These are phyloP conservation scores for Potamarius usumacintae DNA, from an alignment of 2,113 vertebrate genomes.

Conservation along the genomic window DNA sequence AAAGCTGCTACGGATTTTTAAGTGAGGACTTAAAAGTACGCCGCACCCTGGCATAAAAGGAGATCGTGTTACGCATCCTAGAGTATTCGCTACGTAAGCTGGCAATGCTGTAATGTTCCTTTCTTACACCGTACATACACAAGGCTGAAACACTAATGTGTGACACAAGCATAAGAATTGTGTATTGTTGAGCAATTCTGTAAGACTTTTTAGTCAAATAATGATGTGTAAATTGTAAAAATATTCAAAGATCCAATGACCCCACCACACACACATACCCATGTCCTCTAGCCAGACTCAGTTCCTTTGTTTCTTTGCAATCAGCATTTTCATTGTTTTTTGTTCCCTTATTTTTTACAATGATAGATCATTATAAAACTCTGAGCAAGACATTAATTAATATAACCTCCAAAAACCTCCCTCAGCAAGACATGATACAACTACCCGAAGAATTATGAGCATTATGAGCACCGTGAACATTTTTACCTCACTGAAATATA, in stretches of 20 bases:
- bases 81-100: too few relatives aligned
- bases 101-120: too few relatives aligned
- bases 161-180: too few relatives aligned
- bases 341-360: background rate
- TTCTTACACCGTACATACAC: too few relatives aligned
- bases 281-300: background rate
- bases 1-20: too few relatives aligned
- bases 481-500: background rate
- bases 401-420: background rate
- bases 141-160: too few relatives aligned
- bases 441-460: too few relatives aligned
- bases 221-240: background rate
- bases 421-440: background rate
- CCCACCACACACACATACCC: background rate
- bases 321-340: background rate
- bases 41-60: too few relatives aligned
- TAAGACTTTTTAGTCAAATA: background rate
- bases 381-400: background rate
- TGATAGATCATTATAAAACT: background rate
- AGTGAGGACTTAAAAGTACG: too few relatives aligned
- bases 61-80: too few relatives aligned
- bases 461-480: too few relatives aligned
- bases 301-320: background rate
- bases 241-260: background rate
- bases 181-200: background rate